Conservation (phyloP, 2,888 invertebrate genomes). For the Melanchra persicariae region DNA sequence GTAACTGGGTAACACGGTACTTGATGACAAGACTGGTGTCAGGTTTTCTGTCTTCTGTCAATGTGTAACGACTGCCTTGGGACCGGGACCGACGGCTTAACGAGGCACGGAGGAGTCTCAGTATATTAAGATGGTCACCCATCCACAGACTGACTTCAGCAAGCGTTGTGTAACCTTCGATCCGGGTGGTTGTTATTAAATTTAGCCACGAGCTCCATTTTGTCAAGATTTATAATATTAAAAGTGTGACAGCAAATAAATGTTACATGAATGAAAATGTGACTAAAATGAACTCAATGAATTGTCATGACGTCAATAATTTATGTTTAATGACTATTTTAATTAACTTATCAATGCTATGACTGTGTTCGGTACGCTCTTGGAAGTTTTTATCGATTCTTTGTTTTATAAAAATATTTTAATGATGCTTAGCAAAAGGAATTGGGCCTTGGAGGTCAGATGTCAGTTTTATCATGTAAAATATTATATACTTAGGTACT, state of each 20-base stretch:
- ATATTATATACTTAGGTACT: too few relatives aligned
- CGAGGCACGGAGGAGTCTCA: too few relatives aligned
- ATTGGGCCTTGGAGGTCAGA: neutral
- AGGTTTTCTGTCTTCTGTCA: too few relatives aligned
- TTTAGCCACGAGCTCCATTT: neutral
- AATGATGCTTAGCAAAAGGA: neutral
- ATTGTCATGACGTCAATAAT: constrained; percentile 35
- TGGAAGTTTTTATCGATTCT: neutral
- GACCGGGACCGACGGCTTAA: too few relatives aligned
- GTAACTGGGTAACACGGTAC: too few relatives aligned
- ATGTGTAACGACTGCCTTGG: too few relatives aligned
- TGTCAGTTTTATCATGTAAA: neutral
- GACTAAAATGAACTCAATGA: constrained; percentile 23
- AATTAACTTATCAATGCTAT: constrained; percentile 36
- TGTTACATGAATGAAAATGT: constrained; percentile 45
- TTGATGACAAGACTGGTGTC: too few relatives aligned
- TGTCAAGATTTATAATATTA: neutral
- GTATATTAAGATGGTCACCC: too few relatives aligned
- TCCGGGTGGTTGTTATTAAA: neutral
- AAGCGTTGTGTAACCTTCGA: neutral
- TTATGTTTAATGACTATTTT: constrained; percentile 26
- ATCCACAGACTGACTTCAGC: neutral
- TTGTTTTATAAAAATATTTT: neutral
- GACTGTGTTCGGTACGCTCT: neutral
- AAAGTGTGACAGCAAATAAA: constrained; percentile 1